Base-by-base conservation (phyloP, 2,113 vertebrate species). In the Etheostoma cragini region DNA sequence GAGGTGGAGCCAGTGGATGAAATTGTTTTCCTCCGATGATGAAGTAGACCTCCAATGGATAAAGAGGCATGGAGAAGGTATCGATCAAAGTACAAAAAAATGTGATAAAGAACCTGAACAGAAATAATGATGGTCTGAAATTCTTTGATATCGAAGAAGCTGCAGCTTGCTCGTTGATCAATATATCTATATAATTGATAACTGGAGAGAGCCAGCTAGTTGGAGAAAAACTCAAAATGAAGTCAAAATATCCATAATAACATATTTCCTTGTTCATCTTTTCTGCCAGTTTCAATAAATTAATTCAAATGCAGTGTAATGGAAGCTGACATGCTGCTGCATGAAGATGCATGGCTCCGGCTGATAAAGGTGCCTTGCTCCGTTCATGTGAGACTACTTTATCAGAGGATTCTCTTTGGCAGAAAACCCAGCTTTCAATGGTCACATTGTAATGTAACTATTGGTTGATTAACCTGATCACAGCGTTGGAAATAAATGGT, bases 1-100 rank as follows among this genome's bases (percentile, higher is more conserved):
- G 91, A 94, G 92, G 93, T 92, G 91, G 92, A 93, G 92, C 91
- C 86, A 88, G 82, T 87, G 86, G 81, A 88, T 89, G 83, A 90
- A 92, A 93, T 87, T 89, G 91, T 92, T 93, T 93, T 90, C 79
- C 87, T 86, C 53, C 74, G 30, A 87, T 91, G 90, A 93, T 91
- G 86, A 89, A 94, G 85, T 89, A 89, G 87, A 92, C 85, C 88
- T 91, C 88, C 89, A 88, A 72, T 82, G 65, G 73, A 42, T 80
- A 80, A 33, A 63, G 76, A 83, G 84, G 84, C 58, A 62, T 76
- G 72, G 73, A 56, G 80, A 58, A 79, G 57, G 67, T 76, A 85
- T 91, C 80, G 85, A 89, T 88, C 81, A 82, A 70, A 74, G 57
- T 62, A 46, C 46, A 72, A 87, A 92, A 11, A 64, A 83, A 61